Base-by-base conservation (phyloP, 2,113 vertebrate genomes). In the Vulpes lagopus region DNA sequence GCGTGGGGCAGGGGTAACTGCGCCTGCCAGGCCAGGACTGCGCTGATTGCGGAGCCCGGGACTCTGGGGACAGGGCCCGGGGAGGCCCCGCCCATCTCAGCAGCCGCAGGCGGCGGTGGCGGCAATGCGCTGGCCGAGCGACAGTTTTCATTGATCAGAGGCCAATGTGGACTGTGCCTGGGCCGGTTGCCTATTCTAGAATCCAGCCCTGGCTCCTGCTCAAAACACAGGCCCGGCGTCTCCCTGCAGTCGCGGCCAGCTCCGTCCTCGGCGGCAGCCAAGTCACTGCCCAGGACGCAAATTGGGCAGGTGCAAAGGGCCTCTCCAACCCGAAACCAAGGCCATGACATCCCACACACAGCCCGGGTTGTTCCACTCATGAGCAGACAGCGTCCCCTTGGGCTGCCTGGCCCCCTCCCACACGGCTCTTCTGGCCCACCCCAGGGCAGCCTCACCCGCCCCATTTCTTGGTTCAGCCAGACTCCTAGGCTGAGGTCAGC, bases 141-240 rank as follows among this genome's bases (percentile, higher is more conserved):
- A 99, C 99, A 99, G 99, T 98, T 99, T 98, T 98, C 98, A 99
- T 97, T 99, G 99, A 99, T 99, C 99, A 95, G 60, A 79, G 92
- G 99, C 99, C 99, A 99, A 97, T 94, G 97, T 97, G 98, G 98
- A 98, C 99, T 98, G 98, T 98, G 98, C 98, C 96, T 97, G 97
- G 98, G 98, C 98, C 98, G 97, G 64, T 78, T 97, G 98, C 98
- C 98, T 98, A 95, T 98, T 99, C 99, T 98, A 98, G 98, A 98
- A 98, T 98, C 98, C 98, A 98, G 96, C 98, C 97, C 98, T 99
- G 99, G 99, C 99, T 96, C 96, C 67, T 84, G 98, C 99, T 99
- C 99, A 99, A 99, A 99, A 99, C 96, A 38, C 97, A 97, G 85
- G 96, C 96, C 97, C 62, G 67, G 97, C 88, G 86, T 98, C 98